Evolutionary conservation across 2,113 vertebrate genomes (phyloP).

Genomic region (Cyprinodon tularosa): DNA sequence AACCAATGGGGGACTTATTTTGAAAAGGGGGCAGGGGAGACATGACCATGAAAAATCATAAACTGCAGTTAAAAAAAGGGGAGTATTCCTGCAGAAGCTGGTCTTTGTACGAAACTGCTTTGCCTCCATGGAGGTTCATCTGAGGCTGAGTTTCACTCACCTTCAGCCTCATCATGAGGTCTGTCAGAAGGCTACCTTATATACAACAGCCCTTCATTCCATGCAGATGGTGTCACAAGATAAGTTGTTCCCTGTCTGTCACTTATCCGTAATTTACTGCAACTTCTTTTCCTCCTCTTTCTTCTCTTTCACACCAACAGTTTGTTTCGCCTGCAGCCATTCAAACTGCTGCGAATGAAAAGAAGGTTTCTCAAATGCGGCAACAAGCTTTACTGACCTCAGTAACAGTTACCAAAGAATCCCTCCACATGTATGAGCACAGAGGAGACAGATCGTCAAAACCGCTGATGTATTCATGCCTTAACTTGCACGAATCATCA

Average conservation of each 20-base stretch:
- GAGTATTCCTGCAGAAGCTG: constrained; percentile 41
- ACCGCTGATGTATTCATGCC: constrained; percentile 30
- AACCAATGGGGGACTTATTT: constrained; percentile 70
- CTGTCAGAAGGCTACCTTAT: constrained; percentile 81
- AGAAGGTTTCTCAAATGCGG: constrained; percentile 43
- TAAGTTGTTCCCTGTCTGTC: constrained; percentile 68
- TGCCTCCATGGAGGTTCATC: constrained; percentile 32
- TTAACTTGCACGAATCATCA: constrained; percentile 46
- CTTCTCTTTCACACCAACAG: constrained; percentile 62
- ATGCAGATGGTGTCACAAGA: constrained; percentile 78
- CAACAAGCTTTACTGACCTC: constrained; percentile 57
- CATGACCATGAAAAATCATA: constrained; percentile 77
- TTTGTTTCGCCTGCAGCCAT: constrained; percentile 64
- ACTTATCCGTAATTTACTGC: constrained; percentile 79
- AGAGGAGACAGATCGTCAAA: constrained; percentile 19
- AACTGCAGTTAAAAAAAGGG: constrained; percentile 77
- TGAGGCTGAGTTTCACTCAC: constrained; percentile 65
- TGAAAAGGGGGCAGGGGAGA: constrained; percentile 66
- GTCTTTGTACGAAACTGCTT: constrained; percentile 28
- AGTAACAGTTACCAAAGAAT: constrained; percentile 52
- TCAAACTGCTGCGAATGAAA: constrained; percentile 46
- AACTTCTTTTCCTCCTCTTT: constrained; percentile 57
- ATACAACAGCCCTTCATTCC: constrained; percentile 79
- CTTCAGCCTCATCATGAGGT: constrained; percentile 75
- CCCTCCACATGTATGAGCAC: constrained; percentile 45